Percentiles rank a stretch among this genome's conserved stretches.
Evolutionary conservation across 2,113 vertebrate species (phyloP).

Genomic region (Jaculus jaculus): DNA sequence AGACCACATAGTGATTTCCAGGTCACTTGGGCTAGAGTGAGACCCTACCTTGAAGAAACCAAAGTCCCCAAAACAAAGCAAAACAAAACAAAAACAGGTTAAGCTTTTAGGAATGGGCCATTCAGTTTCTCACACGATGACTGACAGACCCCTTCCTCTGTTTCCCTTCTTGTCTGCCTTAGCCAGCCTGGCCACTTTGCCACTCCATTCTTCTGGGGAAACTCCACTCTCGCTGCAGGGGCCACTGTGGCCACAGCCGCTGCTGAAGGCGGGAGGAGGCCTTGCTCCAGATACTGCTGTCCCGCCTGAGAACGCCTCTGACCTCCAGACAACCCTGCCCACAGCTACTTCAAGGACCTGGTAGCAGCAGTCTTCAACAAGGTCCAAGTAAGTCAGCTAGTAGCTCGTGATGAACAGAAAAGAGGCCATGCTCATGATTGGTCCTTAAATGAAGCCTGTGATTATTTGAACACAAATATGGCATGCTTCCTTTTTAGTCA

Average conservation of each 20-base stretch:
- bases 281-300: neutral
- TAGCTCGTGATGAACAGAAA: neutral
- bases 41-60: too few relatives aligned
- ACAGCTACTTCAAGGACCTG: neutral
- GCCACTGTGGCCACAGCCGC: neutral
- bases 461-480: neutral
- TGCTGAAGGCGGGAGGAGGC: neutral
- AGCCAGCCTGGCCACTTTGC: neutral
- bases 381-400: neutral
- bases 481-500: neutral
- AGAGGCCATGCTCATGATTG: neutral
- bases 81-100: neutral
- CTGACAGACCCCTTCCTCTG: neutral
- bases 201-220: neutral
- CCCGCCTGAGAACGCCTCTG: neutral
- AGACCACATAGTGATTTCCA: too few relatives aligned
- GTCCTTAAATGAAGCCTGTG: neutral
- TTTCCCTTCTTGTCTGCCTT: neutral
- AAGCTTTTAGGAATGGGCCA: neutral
- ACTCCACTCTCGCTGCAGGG: neutral
- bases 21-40: too few relatives aligned
- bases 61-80: too few relatives aligned
- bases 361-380: neutral
- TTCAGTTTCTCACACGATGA: fast-evolving
- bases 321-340: neutral